phyloP scores from a whole-genome alignment of 2,113 vertebrate species.

The Trachemys scripta region DNA sequence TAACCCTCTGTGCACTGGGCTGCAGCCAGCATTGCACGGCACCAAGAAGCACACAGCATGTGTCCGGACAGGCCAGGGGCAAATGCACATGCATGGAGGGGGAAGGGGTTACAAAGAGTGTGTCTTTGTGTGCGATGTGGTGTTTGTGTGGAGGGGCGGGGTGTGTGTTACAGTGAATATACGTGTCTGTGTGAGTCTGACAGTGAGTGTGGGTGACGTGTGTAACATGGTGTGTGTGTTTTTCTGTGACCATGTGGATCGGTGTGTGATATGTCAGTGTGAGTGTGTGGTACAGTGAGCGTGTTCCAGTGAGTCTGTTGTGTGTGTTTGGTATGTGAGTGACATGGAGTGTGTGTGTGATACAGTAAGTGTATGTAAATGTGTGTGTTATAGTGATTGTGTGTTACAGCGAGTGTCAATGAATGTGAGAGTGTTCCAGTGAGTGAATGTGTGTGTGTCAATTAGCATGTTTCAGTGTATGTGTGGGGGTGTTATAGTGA shows the following conservation, averaged over 20 bases:
- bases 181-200: background rate
- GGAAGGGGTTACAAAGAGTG: background rate
- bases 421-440: background rate
- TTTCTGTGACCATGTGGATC: background rate
- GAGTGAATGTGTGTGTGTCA: too few relatives aligned
- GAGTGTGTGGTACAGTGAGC: background rate
- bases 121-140: background rate
- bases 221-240: background rate
- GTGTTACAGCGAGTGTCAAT: background rate
- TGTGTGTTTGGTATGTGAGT: background rate
- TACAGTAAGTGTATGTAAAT: too few relatives aligned
- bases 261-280: background rate
- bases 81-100: background rate
- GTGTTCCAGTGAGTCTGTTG: background rate
- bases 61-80: background rate
- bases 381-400: background rate
- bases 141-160: background rate
- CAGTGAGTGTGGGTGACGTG: background rate
- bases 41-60: background rate
- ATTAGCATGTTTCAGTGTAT: too few relatives aligned
- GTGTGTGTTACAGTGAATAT: background rate
- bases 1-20: background rate
- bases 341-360: background rate
- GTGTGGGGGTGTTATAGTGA: too few relatives aligned
- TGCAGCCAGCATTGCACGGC: background rate